These are phyloP conservation scores for Stenodema calcarata DNA, from an alignment of 2,888 invertebrate species.

Conservation along the genomic window DNA sequence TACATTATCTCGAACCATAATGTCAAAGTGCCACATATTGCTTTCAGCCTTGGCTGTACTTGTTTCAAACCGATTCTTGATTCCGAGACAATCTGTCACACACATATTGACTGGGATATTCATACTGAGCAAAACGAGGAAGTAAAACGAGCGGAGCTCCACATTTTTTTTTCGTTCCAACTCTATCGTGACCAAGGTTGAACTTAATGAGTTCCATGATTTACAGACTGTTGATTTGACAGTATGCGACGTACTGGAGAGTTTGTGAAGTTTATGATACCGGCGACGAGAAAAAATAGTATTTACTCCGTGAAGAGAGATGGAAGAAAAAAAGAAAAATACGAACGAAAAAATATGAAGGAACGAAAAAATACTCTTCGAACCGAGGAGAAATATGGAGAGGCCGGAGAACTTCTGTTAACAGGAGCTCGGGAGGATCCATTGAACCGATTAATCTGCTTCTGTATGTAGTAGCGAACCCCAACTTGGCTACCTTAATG, in stretches of 20 bases:
- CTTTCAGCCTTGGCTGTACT: too few species aligned
- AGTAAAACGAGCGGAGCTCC: background rate
- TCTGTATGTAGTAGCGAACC: constrained; percentile 46
- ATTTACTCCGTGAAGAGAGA: constrained; percentile 1
- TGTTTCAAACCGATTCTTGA: too few species aligned
- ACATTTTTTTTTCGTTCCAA: background rate
- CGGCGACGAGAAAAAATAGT: background rate
- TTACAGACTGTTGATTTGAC: constrained; percentile 7
- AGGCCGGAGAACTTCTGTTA: constrained; percentile 22
- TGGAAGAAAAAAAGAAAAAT: background rate
- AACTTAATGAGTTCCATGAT: background rate
- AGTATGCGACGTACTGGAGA: background rate
- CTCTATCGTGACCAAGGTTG: background rate
- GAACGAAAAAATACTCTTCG: background rate
- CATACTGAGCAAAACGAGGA: background rate
- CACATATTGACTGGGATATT: background rate
- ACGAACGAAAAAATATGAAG: background rate
- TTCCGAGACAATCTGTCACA: too few species aligned
- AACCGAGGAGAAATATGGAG: constrained; percentile 32
- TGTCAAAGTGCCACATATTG: too few species aligned
- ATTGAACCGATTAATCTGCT: constrained; percentile 49
- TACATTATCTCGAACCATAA: too few species aligned
- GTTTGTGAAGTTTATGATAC: constrained; percentile 5
- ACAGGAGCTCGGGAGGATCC: constrained; percentile 35
- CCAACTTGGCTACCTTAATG: constrained; percentile 44